A percentile compares a stretch with the other conserved stretches of the same genome.
Conservation (phyloP, 92 coral and sea anemone genomes). For the Epizoanthus rinbou region DNA sequence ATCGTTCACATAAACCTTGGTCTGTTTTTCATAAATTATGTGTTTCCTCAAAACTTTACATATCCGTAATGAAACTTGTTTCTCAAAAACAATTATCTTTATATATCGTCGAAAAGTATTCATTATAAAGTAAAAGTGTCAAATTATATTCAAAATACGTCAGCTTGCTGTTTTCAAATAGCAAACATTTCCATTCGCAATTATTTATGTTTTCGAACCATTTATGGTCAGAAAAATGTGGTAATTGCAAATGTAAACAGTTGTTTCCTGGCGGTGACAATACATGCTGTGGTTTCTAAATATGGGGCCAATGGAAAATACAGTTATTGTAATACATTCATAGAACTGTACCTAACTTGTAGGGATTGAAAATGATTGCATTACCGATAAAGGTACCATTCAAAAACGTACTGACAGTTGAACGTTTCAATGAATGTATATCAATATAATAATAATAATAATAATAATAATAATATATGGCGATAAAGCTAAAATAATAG, state of each 20-base stretch:
- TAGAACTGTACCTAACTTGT: too few species aligned
- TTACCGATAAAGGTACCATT: too few species aligned
- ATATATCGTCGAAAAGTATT: background rate
- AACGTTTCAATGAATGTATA: too few species aligned
- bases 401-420: too few species aligned
- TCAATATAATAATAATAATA: too few species aligned
- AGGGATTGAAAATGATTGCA: too few species aligned
- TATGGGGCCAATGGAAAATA: too few species aligned
- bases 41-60: background rate
- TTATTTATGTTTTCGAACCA: constrained; percentile 1
- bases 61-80: background rate
- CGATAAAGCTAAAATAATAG: too few species aligned
- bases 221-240: constrained; percentile 18
- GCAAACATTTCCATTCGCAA: background rate
- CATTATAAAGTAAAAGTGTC: background rate
- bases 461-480: too few species aligned
- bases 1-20: background rate
- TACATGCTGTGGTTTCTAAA: constrained; percentile 3
- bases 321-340: too few species aligned
- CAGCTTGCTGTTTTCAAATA: too few species aligned
- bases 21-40: background rate
- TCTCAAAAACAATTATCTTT: background rate
- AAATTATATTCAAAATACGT: background rate
- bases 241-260: background rate
- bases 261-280: background rate